Evolutionary conservation across 2,888 invertebrate genomes (phyloP).

Genomic region (Athripsodes cinereus): DNA sequence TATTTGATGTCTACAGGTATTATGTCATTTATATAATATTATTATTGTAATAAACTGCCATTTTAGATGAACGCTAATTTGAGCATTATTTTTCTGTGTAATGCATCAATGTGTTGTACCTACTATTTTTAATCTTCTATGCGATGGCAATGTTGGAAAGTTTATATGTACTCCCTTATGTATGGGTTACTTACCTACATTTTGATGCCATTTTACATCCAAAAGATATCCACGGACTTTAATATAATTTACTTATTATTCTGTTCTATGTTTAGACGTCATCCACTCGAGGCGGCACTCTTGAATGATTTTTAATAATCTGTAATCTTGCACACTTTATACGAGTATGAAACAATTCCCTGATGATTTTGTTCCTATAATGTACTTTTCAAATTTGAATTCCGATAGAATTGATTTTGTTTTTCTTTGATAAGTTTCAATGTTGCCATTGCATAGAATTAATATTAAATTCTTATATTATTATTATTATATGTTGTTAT

Average conservation of each 20-base stretch:
- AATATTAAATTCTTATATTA: neutral
- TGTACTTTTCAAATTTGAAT: too few species aligned
- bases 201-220: too few species aligned
- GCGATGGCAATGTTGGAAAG: neutral
- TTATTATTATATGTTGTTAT: conserved; percentile 2
- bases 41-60: conserved; percentile 8
- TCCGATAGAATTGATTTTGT: too few species aligned
- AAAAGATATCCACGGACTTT: too few species aligned
- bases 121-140: conserved; percentile 24
- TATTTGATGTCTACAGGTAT: conserved; percentile 24
- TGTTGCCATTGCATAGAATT: conserved; percentile 8
- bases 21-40: conserved; percentile 13
- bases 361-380: too few species aligned
- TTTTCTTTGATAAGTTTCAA: conserved; percentile 12
- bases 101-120: conserved; percentile 26
- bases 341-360: neutral
- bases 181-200: too few species aligned
- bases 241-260: too few species aligned
- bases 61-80: conserved; percentile 17
- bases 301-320: too few species aligned
- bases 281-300: too few species aligned
- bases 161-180: neutral
- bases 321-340: too few species aligned
- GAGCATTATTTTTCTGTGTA: conserved; percentile 25
- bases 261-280: too few species aligned